Base-by-base conservation (phyloP, 2,113 vertebrate species). In the Labrus mixtus region DNA sequence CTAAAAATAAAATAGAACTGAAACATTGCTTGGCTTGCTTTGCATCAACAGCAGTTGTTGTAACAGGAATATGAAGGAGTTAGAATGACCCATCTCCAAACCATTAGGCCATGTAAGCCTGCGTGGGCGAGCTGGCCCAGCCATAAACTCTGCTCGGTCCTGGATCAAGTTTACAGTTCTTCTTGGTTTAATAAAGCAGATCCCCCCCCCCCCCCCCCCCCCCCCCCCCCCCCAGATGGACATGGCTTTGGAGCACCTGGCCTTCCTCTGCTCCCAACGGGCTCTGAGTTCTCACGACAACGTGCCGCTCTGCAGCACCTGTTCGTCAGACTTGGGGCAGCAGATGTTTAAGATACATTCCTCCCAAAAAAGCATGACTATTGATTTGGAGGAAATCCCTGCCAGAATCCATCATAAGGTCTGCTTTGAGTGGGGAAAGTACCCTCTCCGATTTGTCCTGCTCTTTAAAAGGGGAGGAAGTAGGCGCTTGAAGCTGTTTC, bases 331-430 rank as follows among this genome's bases (percentile, higher is more conserved):
- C 73, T 82, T 77, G 74, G 33, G 74, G 87, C 77, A 86, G 80
- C 92, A 93, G 91, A 92, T 92, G 91, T 93, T 91, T 84, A 86
- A 71, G 68, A 79, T 71, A 50, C 83, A 89, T 91, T 87, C 89
- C 80, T 66, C 68, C 64, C 16, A 20, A 51, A 78, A 77, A 85
- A 81, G 83, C 89, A 86, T 87, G 88, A 87, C 91, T 92, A 91
- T 92, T 84, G 87, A 91, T 91, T 90, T 85, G 74, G 81, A 87
- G 81, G 81, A 86, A 91, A 86, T 86, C 80, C 87, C 87, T 82
- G 80, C 68, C 83, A 88, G 73, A 81, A 83, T 82, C 81, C 88
- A 87, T 83, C 82, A 80, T 51, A 59, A 46, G 74, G 60, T 79
- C 86, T 39, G 51, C 79, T 89, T 86, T 89, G 78, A 89, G 64